Percentiles rank a stretch among this genome's conserved stretches.
phyloP scores from a whole-genome alignment of 2,888 invertebrate genomes.

The Papilio protenor region DNA sequence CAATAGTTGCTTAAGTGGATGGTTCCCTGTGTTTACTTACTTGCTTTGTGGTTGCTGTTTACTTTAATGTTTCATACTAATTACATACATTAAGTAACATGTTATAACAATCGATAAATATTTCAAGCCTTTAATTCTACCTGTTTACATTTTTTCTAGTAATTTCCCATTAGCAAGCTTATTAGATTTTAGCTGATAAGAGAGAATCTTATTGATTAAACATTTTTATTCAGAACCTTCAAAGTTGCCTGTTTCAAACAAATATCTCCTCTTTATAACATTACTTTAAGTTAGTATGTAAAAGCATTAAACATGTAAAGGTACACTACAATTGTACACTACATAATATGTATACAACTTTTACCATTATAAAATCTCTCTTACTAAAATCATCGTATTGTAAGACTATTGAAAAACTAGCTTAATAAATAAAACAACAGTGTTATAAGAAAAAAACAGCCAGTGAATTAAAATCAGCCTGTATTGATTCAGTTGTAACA shows the following conservation, averaged over 20 bases:
- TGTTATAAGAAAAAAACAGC: conserved; percentile 29
- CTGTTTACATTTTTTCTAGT: not conserved
- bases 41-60: conserved; percentile 54
- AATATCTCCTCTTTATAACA: not conserved
- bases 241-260: not conserved
- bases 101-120: conserved; percentile 31
- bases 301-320: not conserved
- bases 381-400: not conserved
- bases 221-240: not conserved
- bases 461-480: conserved; percentile 18
- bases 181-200: not conserved
- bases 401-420: not conserved
- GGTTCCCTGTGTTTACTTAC: conserved; percentile 60
- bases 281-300: not conserved
- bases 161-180: not conserved
- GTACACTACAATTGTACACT: not conserved
- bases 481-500: conserved; percentile 23
- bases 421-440: not conserved
- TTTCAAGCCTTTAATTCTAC: not conserved
- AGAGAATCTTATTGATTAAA: not conserved
- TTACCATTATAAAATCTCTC: not conserved
- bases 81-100: conserved; percentile 49
- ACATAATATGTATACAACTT: not conserved
- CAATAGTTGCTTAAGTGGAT: conserved; percentile 64
- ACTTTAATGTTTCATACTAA: conserved; percentile 56